Percentiles rank a stretch among this genome's conserved stretches.
Evolutionary conservation across 2,888 invertebrate species (phyloP).

Genomic region (Phymatocera aterrima): DNA sequence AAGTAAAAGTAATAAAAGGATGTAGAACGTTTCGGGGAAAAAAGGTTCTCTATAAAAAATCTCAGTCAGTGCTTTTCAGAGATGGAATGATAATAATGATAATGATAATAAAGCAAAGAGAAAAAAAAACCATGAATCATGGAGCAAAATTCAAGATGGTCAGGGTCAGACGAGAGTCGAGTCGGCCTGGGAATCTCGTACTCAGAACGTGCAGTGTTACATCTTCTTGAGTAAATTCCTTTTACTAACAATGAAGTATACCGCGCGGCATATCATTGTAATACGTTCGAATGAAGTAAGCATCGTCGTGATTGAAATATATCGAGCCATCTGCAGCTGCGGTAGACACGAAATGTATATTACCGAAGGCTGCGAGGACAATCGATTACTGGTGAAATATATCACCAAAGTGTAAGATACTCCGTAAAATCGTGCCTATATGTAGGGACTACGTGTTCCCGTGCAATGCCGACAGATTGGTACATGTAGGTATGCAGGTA

Average conservation of each 20-base stretch:
- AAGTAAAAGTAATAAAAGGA: too few species aligned
- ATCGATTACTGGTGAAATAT: background rate
- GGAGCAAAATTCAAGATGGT: too few species aligned
- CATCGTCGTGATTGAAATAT: conserved; percentile 20
- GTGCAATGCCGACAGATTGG: too few species aligned
- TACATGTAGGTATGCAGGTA: too few species aligned
- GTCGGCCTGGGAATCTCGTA: background rate
- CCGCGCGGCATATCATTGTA: background rate
- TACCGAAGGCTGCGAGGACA: background rate
- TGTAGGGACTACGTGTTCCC: too few species aligned
- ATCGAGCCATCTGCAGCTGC: background rate
- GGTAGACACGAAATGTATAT: background rate
- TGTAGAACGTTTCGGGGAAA: too few species aligned
- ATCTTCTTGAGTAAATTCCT: too few species aligned
- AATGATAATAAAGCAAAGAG: too few species aligned
- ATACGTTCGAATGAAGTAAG: background rate
- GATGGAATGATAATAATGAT: too few species aligned
- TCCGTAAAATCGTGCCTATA: background rate
- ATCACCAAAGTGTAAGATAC: background rate
- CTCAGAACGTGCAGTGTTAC: background rate
- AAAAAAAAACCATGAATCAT: too few species aligned
- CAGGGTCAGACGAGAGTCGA: background rate
- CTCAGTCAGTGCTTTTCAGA: too few species aligned
- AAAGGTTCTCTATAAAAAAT: too few species aligned
- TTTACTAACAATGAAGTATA: background rate